phyloP scores from a whole-genome alignment of 2,113 vertebrate species.

The Epinephelus cyanopodus region DNA sequence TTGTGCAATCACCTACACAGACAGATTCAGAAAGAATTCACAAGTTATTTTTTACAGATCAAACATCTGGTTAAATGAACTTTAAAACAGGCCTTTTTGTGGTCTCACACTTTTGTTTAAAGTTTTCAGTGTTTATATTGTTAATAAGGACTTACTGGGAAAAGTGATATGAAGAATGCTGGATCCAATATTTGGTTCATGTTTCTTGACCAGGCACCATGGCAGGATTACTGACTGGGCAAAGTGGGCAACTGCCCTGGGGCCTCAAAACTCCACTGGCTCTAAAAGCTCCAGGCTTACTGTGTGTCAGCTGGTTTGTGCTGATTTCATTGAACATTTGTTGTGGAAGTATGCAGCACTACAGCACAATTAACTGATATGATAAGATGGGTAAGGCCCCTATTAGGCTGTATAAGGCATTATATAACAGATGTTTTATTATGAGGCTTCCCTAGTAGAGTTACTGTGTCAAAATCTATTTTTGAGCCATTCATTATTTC shows the following conservation, averaged over 20 bases:
- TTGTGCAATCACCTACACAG: no score
- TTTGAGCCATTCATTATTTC: neutral
- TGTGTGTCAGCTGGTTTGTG: constrained; percentile 8
- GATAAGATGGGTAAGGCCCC: neutral
- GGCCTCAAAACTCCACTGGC: neutral
- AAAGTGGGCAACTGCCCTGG: neutral
- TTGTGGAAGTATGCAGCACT: neutral
- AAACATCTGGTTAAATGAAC: neutral
- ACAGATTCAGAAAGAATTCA: neutral
- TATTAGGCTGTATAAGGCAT: neutral
- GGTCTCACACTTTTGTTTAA: neutral
- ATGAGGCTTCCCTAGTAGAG: neutral
- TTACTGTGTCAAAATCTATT: neutral
- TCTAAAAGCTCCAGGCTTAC: neutral
- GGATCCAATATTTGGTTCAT: neutral
- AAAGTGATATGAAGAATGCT: neutral
- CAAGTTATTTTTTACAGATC: neutral
- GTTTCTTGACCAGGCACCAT: neutral
- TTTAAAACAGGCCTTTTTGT: neutral
- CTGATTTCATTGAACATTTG: constrained; percentile 16
- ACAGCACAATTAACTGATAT: neutral
- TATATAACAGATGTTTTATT: neutral
- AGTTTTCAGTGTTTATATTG: neutral
- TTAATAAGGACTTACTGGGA: neutral
- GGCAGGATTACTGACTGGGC: neutral